phyloP scores from a whole-genome alignment of 2,113 vertebrate genomes.

The Passerina amoena region DNA sequence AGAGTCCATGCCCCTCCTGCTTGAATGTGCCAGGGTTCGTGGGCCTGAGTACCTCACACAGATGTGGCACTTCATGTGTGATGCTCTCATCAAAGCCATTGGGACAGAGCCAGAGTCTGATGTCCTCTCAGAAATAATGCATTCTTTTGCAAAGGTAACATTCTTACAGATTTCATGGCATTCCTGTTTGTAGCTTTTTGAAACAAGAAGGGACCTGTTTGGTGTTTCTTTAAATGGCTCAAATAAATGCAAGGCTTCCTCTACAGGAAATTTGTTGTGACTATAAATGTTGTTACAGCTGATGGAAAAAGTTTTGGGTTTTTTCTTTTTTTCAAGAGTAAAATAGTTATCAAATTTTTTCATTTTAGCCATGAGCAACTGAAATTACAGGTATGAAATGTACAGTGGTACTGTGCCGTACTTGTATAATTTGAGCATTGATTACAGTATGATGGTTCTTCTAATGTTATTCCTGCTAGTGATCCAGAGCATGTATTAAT shows the following conservation, averaged over 20 bases:
- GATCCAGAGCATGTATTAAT: neutral
- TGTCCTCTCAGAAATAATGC: constrained; percentile 98
- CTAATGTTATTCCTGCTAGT: neutral
- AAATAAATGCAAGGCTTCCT: neutral
- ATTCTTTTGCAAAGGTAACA: constrained; percentile 95
- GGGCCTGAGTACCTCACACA: constrained; percentile 95
- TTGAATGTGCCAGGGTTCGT: constrained; percentile 92
- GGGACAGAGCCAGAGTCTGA: constrained; percentile 96
- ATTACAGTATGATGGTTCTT: neutral
- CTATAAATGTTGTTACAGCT: neutral
- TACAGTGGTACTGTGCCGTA: neutral
- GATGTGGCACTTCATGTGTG: constrained; percentile 99
- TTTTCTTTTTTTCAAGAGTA: neutral
- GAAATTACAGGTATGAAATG: neutral
- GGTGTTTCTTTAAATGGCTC: neutral
- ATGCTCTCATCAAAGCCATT: constrained; percentile 96
- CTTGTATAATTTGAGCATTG: neutral
- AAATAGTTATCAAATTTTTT: neutral
- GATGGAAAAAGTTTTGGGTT: neutral
- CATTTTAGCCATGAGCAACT: neutral
- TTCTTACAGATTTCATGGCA: accelerated
- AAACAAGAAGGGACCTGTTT: accelerated
- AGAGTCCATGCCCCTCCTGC: constrained; percentile 94
- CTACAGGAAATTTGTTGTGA: neutral
- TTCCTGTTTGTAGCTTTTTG: neutral